phyloP scores from a whole-genome alignment of 2,888 invertebrate genomes.

The Notocelia uddmanniana region DNA sequence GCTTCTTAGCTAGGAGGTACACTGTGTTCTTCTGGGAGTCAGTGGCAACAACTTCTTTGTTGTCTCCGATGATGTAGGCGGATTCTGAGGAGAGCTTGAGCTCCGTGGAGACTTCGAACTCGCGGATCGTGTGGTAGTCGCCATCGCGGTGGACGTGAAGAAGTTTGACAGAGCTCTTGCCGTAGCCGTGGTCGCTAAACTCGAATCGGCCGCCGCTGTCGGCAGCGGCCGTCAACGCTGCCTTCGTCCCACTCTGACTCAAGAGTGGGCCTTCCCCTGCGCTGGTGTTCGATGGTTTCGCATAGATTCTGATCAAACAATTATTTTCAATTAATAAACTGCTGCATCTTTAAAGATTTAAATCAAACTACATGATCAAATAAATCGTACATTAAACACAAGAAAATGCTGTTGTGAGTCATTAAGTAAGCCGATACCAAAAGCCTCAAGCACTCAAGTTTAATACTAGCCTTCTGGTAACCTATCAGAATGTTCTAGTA shows the following conservation, averaged over 20 bases:
- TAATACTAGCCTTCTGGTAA: too few relatives aligned
- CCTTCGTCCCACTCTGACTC: constrained; percentile 50
- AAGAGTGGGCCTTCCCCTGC: constrained; percentile 58
- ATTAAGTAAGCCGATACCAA: too few relatives aligned
- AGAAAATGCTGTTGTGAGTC: not conserved
- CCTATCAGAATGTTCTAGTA: too few relatives aligned
- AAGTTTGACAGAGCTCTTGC: constrained; percentile 91
- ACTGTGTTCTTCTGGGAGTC: constrained; percentile 94
- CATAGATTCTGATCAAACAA: constrained; percentile 74
- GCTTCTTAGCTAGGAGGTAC: constrained; percentile 91
- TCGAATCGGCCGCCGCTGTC: constrained; percentile 85
- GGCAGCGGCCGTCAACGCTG: constrained; percentile 70
- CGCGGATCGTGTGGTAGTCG: constrained; percentile 89
- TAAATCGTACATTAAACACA: not conserved
- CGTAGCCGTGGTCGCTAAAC: constrained; percentile 89
- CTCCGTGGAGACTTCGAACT: constrained; percentile 90
- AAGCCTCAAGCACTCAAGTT: too few relatives aligned
- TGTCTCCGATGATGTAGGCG: constrained; percentile 91
- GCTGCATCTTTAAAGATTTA: not conserved
- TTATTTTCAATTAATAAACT: not conserved
- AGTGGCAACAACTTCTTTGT: constrained; percentile 92
- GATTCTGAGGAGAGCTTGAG: constrained; percentile 89
- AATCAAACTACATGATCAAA: not conserved
- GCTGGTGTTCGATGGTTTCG: constrained; percentile 80
- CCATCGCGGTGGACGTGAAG: constrained; percentile 89